Evolutionary conservation across 2,888 invertebrate species (phyloP).

Genomic region (Diadegma fenestrale): DNA sequence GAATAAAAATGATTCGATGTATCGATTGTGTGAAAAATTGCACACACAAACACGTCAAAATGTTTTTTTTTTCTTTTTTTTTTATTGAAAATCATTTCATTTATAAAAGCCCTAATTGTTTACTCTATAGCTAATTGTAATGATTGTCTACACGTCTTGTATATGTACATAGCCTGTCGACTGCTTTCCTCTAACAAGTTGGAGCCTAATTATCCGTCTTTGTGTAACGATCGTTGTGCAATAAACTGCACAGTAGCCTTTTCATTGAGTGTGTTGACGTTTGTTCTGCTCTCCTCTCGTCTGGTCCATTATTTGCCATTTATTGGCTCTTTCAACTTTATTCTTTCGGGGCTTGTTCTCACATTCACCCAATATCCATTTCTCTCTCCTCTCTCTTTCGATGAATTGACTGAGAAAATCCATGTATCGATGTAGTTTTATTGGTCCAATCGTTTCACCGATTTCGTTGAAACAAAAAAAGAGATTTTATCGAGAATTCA

Average conservation of each 20-base stretch:
- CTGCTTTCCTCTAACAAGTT: constrained; percentile 47
- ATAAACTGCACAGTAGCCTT: constrained; percentile 27
- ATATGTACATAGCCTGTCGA: constrained; percentile 40
- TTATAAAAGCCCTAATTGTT: background rate
- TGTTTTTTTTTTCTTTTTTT: background rate
- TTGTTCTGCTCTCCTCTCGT: constrained; percentile 13
- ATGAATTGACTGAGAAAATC: background rate
- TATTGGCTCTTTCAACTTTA: background rate
- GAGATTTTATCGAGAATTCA: background rate
- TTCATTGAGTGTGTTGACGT: constrained; percentile 24
- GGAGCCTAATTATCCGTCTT: constrained; percentile 48
- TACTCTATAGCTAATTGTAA: constrained; percentile 17
- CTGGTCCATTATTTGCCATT: background rate
- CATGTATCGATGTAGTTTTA: background rate
- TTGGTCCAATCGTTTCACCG: background rate
- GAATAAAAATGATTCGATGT: background rate
- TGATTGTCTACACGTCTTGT: background rate
- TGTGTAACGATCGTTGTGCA: constrained; percentile 43
- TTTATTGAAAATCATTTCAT: background rate
- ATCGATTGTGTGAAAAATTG: background rate
- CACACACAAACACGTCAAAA: no score
- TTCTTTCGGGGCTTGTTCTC: constrained; percentile 1
- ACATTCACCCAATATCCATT: background rate
- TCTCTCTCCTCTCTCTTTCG: constrained; percentile 2
- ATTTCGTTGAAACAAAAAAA: background rate